phyloP scores from a whole-genome alignment of 2,113 vertebrate species.

The Epinephelus moara region DNA sequence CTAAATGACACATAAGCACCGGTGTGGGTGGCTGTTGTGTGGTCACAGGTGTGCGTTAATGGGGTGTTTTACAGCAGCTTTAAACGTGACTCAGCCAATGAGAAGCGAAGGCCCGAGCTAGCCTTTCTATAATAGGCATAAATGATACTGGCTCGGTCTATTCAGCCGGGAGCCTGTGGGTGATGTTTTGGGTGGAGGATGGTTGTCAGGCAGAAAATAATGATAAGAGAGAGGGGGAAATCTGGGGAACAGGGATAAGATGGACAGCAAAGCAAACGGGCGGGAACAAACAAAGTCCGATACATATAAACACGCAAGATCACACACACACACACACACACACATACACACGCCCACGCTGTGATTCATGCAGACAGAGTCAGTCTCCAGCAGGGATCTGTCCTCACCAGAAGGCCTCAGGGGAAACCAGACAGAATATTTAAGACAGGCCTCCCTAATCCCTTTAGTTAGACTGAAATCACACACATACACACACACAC shows the following conservation, averaged over 20 bases:
- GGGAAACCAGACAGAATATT: constrained; percentile 77
- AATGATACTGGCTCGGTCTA: background rate
- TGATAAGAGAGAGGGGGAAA: constrained; percentile 27
- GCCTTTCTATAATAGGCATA: background rate
- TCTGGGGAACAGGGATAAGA: constrained; percentile 43
- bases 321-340: constrained; percentile 35
- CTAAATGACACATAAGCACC: constrained; percentile 49
- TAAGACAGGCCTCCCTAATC: constrained; percentile 76
- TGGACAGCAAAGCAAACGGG: constrained; percentile 44
- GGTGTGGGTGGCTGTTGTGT: constrained; percentile 33
- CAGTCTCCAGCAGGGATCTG: constrained; percentile 79
- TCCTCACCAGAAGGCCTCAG: constrained; percentile 75
- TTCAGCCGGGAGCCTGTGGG: background rate
- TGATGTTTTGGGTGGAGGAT: constrained; percentile 3
- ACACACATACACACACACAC: too few species aligned
- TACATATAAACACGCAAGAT: constrained; percentile 56
- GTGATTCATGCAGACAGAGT: constrained; percentile 75
- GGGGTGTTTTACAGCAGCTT: constrained; percentile 44
- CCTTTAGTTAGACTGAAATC: constrained; percentile 71
- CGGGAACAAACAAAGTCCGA: constrained; percentile 61
- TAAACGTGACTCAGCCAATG: constrained; percentile 49
- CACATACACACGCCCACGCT: constrained; percentile 56
- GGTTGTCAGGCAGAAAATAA: constrained; percentile 33
- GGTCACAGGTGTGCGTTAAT: constrained; percentile 62
- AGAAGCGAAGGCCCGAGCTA: constrained; percentile 18